Conservation (phyloP, 2,113 vertebrate species). For the Ellobius talpinus region DNA sequence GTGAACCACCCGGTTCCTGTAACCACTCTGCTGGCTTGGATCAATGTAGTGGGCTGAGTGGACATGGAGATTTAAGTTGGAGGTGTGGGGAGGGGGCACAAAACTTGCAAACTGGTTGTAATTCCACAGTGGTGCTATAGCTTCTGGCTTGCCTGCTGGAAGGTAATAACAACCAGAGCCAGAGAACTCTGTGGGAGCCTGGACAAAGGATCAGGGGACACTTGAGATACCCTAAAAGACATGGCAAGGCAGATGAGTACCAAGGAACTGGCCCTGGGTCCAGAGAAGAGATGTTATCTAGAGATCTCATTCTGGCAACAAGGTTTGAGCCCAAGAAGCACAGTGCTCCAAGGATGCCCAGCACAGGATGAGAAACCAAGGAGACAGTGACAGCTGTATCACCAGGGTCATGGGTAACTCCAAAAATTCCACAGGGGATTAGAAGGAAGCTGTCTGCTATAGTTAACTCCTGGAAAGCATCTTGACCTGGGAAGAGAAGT, state of each 20-base stretch:
- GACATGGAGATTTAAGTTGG: neutral
- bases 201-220: fast-evolving
- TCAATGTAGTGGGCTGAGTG: fast-evolving
- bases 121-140: neutral
- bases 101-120: fast-evolving
- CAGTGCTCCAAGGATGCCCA: fast-evolving
- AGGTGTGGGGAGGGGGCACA: fast-evolving
- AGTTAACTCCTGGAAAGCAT: neutral
- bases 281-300: neutral
- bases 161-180: neutral
- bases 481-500: neutral
- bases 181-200: neutral
- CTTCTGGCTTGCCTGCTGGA: neutral
- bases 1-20: fast-evolving
- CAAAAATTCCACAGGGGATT: neutral
- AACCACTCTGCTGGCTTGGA: fast-evolving
- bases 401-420: fast-evolving
- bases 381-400: fast-evolving
- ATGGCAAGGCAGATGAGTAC: fast-evolving
- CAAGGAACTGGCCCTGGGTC: fast-evolving
- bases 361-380: neutral
- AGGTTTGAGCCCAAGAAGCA: neutral
- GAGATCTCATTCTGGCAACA: fast-evolving
- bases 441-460: no score
- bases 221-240: fast-evolving